Evolutionary conservation across 2,113 vertebrate species (phyloP), one percentile per base, ranked within the genome.

Genomic region (Piprites chloris): DNA sequence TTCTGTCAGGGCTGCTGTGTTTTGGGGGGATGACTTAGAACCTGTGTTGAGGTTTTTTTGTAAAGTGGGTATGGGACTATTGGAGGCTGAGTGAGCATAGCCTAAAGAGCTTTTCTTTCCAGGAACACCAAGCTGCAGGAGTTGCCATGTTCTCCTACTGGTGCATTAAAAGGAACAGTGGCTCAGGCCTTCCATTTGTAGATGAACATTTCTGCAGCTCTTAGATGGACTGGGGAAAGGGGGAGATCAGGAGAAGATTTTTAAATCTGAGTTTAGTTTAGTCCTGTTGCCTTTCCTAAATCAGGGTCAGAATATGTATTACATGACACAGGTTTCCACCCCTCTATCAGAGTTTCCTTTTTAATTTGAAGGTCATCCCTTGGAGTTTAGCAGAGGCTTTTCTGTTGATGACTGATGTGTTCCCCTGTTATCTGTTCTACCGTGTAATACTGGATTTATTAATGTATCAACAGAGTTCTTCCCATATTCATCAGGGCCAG

Each of bases 391-490:
- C 47, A 86, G 72, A 76, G 62, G 85, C 35, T 84, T 28, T 71
- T 79, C 17, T 13, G 18, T 66, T 33, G 56, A 47, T 79, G 94
- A 94, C 35, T 73, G 93, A 87, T 83, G 77, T 18, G 3, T 16
- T 75, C 49, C 58, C 84, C 65, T 61, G 67, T 56, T 75, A 22
- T 71, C 63, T 63, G n/a, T 42, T 73, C 71, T 37, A 30, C 93
- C 32, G 20, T 79, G 69, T 59, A 89, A 91, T 47, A 23, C 58
- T 41, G 83, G 59, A 19, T 56, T 94, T 90, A 96, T 96, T 96
- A 95, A 94, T 50, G 71, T 37, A 87, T 86, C 91, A 75, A 47
- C 86, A n/a, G 50, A 50, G 62, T 26, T 69, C 87, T 91, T 79
- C 83, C 75, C 58, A 9, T 79, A 61, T 63, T 81, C 66, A 90